Evolutionary conservation across 2,888 invertebrate genomes (phyloP).

Genomic region (Rhimphoctona megacephalus): DNA sequence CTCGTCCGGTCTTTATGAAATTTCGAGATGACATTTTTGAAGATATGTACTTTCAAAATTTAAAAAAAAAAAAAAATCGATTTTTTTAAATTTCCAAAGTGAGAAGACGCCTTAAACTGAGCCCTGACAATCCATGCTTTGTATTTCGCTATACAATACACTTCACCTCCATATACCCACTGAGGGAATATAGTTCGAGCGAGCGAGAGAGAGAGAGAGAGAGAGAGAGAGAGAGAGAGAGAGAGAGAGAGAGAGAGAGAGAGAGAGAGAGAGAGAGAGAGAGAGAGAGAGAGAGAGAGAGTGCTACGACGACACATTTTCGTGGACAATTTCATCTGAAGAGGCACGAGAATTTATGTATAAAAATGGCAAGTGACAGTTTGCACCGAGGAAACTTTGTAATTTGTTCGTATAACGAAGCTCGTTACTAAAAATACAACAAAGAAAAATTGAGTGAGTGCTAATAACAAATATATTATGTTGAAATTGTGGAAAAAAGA

Average conservation of each 20-base stretch:
- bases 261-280: too few relatives aligned
- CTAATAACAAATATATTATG: neutral
- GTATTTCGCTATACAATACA: constrained; percentile 16
- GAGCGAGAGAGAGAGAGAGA: neutral
- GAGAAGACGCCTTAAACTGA: too few relatives aligned
- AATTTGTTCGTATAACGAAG: neutral
- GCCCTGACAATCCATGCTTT: constrained; percentile 46
- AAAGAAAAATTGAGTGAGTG: neutral
- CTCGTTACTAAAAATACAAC: neutral
- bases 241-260: too few relatives aligned
- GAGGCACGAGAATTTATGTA: constrained; percentile 1
- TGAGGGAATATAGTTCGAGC: neutral
- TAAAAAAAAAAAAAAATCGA: too few relatives aligned
- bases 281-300: neutral
- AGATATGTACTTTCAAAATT: too few relatives aligned
- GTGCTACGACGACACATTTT: constrained; percentile 18
- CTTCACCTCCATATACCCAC: neutral
- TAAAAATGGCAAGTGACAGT: constrained; percentile 22
- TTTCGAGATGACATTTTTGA: too few relatives aligned
- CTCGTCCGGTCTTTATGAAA: too few relatives aligned
- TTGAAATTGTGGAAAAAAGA: neutral
- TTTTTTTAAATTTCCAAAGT: too few relatives aligned
- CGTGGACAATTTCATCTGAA: neutral
- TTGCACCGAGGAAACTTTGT: neutral
- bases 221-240: too few relatives aligned